Evolutionary conservation across 2,797 vertebrate genomes (phyloP), one percentile per base, ranked within the genome.

Genomic region (Luscinia luscinia): DNA sequence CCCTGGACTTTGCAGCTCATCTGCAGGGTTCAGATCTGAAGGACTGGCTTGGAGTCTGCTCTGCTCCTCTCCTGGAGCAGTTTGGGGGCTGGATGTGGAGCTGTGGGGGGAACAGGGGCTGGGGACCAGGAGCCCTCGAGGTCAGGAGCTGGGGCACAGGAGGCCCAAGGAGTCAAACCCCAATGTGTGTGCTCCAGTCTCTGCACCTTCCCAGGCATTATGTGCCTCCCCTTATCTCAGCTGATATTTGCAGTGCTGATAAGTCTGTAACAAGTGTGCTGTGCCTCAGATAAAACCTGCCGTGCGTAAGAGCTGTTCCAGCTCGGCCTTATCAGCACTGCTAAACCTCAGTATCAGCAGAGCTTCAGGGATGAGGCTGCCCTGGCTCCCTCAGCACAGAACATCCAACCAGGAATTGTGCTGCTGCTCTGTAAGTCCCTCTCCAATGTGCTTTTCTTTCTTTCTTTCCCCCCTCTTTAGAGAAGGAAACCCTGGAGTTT

Each of bases 211-310:
- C 59, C 2, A 5, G 82, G 41, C 64, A 9, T 11, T n/a, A 3
- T 4, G 34, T 89, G 78, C 75, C 59, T 30, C 3, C 51, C 80
- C 59, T 66, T 91, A 70, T 93, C 84, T 85, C 16, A 5, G 52
- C 84, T 84, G 93, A 57, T 96, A 28, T 68, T 92, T 89, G 94
- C 79, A 26, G 9, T 23, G 26, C 52, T 9, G 95, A 95, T 96
- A 96, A 95, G 54, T 85, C 59, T 69, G 92, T 62, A 18, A 63
- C 57, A 24, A 80, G 81, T 0, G 63, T 79, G 91, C 70, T 70
- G 9, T 46, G 84, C 2, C 7, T 43, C 57, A 62, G 93, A 94
- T 87, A 92, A 83, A 84, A 28, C 45, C 32, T 12, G 6, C 58
- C 22, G 64, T 68, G 72, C 2, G 8, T 52, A 43, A 83, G 79